Evolutionary conservation across 1,140 invertebrate species (phyloP).

Genomic region (Monomorium pharaonis): DNA sequence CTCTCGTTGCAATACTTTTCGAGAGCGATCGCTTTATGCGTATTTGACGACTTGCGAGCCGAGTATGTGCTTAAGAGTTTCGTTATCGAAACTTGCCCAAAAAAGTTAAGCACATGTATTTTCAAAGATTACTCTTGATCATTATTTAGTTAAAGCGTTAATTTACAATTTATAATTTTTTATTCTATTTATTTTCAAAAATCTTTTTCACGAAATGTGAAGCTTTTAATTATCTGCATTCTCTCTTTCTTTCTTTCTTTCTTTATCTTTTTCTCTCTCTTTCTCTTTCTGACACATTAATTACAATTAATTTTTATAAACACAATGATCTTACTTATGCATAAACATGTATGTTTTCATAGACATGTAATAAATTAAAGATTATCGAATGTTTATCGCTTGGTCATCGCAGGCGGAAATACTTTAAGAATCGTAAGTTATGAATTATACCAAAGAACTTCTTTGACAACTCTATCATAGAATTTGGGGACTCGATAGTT

Average conservation of each 20-base stretch:
- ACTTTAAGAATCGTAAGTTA: constrained; percentile 13
- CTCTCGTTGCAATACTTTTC: background rate
- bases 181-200: background rate
- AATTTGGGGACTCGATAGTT: background rate
- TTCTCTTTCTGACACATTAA: no score
- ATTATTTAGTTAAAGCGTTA: background rate
- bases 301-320: background rate
- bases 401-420: background rate
- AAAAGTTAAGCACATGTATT: background rate
- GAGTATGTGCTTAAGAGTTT: background rate
- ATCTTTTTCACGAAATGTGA: background rate
- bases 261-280: no score
- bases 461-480: background rate
- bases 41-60: constrained; percentile 7
- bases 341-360: no score
- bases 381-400: background rate
- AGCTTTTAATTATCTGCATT: background rate
- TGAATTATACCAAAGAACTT: background rate
- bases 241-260: no score
- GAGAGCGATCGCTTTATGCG: constrained; percentile 1
- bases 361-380: background rate
- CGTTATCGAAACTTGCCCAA: background rate
- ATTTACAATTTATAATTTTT: background rate
- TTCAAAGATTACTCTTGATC: background rate
- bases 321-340: background rate